Evolutionary conservation across 2,113 vertebrate genomes (phyloP).

Genomic region (Upupa epops): DNA sequence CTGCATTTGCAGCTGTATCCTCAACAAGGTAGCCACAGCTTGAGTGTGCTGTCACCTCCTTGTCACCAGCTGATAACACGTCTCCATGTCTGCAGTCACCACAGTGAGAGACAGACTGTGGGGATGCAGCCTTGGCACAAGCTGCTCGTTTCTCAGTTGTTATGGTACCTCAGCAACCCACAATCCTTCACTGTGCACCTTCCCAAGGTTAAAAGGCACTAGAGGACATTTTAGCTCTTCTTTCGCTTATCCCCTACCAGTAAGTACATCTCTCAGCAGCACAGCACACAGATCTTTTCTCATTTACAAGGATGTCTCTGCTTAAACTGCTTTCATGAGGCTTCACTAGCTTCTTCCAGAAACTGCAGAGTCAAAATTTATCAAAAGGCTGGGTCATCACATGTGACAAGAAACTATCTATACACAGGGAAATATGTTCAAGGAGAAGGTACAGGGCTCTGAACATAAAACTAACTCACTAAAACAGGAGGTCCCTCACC

Average conservation of each 20-base stretch:
- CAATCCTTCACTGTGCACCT: not conserved
- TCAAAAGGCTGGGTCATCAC: not conserved
- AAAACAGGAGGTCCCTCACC: not conserved
- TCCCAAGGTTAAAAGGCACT: not conserved
- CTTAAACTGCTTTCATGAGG: not conserved
- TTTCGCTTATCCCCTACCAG: not conserved
- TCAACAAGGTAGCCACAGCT: not conserved
- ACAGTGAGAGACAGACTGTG: not conserved
- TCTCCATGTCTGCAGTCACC: not conserved
- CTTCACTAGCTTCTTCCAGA: not conserved
- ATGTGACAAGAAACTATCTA: not conserved
- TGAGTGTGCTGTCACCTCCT: not conserved
- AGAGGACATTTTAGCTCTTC: not conserved
- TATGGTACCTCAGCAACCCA: not conserved
- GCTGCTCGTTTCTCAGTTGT: accelerated
- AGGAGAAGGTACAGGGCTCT: not conserved
- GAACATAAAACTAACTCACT: not conserved
- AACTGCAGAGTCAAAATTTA: not conserved
- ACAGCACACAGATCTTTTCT: not conserved
- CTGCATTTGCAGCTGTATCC: not conserved
- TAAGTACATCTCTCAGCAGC: not conserved
- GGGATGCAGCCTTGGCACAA: not conserved
- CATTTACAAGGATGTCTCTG: not conserved
- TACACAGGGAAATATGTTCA: accelerated
- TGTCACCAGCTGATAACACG: not conserved